A percentile compares a stretch with the other conserved stretches of the same genome.
Evolutionary conservation across 2,888 invertebrate genomes (phyloP).

Genomic region (Latrodectus hesperus): DNA sequence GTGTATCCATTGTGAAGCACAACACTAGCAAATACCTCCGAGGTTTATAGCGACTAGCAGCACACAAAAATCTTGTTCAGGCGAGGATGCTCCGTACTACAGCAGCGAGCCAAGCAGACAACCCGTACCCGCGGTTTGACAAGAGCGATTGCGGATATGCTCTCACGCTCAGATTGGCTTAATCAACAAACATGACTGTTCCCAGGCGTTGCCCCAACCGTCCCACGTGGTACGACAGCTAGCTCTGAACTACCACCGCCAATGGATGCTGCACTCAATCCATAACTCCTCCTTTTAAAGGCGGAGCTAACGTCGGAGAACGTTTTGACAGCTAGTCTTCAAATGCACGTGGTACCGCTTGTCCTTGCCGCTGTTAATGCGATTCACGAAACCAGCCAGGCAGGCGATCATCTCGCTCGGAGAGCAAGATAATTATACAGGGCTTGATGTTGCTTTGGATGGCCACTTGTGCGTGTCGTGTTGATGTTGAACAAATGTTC

Average conservation of each 20-base stretch:
- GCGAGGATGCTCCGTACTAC: slow-evolving; percentile 58
- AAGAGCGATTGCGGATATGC: slow-evolving; percentile 74
- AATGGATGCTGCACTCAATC: slow-evolving; percentile 24
- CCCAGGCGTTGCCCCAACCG: slow-evolving; percentile 72
- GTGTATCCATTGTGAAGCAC: slow-evolving; percentile 64
- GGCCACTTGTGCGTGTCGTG: slow-evolving; percentile 71
- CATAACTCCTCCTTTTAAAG: slow-evolving; percentile 41
- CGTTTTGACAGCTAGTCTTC: slow-evolving; percentile 64
- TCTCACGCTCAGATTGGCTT: slow-evolving; percentile 74
- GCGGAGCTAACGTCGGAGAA: slow-evolving; percentile 31
- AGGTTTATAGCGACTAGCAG: slow-evolving; percentile 14
- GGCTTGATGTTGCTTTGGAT: slow-evolving; percentile 70
- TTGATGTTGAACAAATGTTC: slow-evolving; percentile 72
- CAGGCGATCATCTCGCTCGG: slow-evolving; percentile 66
- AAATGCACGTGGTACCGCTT: slow-evolving; percentile 64
- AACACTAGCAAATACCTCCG: slow-evolving; percentile 29
- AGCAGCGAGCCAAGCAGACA: slow-evolving; percentile 57
- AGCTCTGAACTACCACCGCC: slow-evolving; percentile 46
- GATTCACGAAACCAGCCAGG: slow-evolving; percentile 67
- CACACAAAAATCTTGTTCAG: slow-evolving; percentile 53
- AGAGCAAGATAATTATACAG: slow-evolving; percentile 71
- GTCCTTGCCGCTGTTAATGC: slow-evolving; percentile 66
- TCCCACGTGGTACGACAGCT: slow-evolving; percentile 73
- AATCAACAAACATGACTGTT: slow-evolving; percentile 73
- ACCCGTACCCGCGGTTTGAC: slow-evolving; percentile 71